Evolutionary conservation across 2,888 invertebrate species (phyloP).

Genomic region (Pterostichus madidus): DNA sequence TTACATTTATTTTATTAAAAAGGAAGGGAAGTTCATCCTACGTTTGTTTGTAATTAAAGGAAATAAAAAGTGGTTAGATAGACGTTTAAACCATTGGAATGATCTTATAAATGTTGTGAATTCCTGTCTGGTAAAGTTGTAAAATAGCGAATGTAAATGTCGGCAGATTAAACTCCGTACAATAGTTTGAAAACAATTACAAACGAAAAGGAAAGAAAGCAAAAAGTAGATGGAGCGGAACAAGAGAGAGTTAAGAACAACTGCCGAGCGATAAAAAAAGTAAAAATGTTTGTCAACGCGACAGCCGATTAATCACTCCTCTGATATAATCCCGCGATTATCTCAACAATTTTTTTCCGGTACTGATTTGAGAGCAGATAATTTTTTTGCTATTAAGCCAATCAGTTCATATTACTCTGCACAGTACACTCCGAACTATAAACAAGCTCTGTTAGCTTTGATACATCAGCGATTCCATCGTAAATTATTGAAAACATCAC

Average conservation of each 20-base stretch:
- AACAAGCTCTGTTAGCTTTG: constrained; percentile 16
- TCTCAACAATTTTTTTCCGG: constrained; percentile 54
- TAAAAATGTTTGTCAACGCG: constrained; percentile 52
- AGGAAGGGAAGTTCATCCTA: too few species aligned
- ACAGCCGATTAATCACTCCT: constrained; percentile 46
- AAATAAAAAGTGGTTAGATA: too few species aligned
- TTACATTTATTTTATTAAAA: too few species aligned
- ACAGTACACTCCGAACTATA: constrained; percentile 1
- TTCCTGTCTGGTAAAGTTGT: too few species aligned
- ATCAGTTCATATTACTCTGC: constrained; percentile 43
- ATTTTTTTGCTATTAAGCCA: constrained; percentile 53
- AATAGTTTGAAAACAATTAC: constrained; percentile 35
- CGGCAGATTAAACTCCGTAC: not conserved
- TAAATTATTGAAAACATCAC: constrained; percentile 24
- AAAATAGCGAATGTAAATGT: constrained; percentile 1
- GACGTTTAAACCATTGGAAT: too few species aligned
- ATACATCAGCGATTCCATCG: constrained; percentile 21
- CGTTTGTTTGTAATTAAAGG: too few species aligned
- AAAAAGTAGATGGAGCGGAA: constrained; percentile 43
- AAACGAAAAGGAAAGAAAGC: constrained; percentile 18
- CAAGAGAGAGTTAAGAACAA: constrained; percentile 52
- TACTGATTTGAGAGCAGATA: constrained; percentile 43
- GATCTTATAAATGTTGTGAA: too few species aligned
- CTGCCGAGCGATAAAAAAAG: constrained; percentile 35
- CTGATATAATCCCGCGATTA: constrained; percentile 53